These are phyloP conservation scores for Etia nguti DNA, from an alignment of 2,113 vertebrate species.

Conservation along the genomic window DNA sequence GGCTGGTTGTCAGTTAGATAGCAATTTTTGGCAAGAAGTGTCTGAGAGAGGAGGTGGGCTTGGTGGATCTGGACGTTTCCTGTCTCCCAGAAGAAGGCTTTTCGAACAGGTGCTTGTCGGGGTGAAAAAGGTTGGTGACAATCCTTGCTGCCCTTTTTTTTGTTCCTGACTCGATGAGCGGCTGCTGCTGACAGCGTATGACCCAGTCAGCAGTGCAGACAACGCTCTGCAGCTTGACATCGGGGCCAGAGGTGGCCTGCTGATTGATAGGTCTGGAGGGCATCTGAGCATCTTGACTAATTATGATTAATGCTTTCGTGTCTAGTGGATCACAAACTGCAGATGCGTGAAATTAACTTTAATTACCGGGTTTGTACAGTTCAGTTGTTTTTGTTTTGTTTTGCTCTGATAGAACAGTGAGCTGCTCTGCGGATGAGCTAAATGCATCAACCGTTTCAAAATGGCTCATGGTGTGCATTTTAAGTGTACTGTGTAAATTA, in stretches of 20 bases:
- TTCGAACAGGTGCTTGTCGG: slow-evolving; percentile 5
- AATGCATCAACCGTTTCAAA: not conserved
- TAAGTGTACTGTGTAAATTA: not conserved
- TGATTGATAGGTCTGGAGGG: slow-evolving; percentile 58
- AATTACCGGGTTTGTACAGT: slow-evolving; percentile 58
- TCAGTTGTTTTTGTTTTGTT: slow-evolving; percentile 58
- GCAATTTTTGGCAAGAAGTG: not conserved
- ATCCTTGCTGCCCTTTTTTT: not conserved
- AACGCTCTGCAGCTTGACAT: not conserved
- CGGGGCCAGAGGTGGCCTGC: slow-evolving; percentile 27
- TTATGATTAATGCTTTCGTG: slow-evolving; percentile 63
- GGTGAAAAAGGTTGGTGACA: slow-evolving; percentile 7
- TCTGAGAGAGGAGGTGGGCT: not conserved
- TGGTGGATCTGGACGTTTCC: not conserved
- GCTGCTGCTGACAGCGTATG: not conserved
- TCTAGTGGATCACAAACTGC: slow-evolving; percentile 58
- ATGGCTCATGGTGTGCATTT: not conserved
- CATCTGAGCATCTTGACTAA: slow-evolving; percentile 58
- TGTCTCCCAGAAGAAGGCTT: not conserved
- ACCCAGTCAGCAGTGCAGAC: not conserved
- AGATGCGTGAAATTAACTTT: slow-evolving; percentile 71
- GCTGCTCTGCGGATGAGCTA: slow-evolving; percentile 9
- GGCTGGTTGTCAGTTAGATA: not conserved
- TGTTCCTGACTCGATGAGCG: not conserved
- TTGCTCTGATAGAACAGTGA: slow-evolving; percentile 32